Evolutionary conservation across 2,888 invertebrate species (phyloP), one percentile per base, ranked within the genome.

Genomic region (Panzeria rudis): DNA sequence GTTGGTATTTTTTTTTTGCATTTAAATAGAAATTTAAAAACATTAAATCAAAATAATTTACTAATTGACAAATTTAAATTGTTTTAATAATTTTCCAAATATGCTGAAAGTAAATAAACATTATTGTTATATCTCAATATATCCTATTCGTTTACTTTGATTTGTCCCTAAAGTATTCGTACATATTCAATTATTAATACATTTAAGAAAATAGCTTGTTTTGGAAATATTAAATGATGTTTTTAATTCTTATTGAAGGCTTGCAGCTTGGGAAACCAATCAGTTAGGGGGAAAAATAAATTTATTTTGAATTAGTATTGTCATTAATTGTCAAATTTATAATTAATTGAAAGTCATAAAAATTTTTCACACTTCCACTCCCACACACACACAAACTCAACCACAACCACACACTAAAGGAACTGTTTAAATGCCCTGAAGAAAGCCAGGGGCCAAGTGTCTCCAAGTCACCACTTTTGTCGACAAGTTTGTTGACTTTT

Each of bases 241-340:
- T 50, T 20, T 3, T 32, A 50, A 66, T 13, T 32, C 35, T 25
- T 35, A 15, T 54, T 13, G 15, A 56, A 71, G 56, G 6, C 25
- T n/a, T 6, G 7, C 23, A 29, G 54, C 25, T 25, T 23, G 15
- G 25, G 38, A n/a, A 17, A 71, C 50, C 50, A 35, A 9, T 9
- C 13, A 29, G 11, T 25, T 13, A 13, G 11, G n/a, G 1, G 15
- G 25, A 44, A 32, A 20, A 29, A 41, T 47, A 44, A 59, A 56
- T 56, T 25, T 29, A 4, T 8, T 59, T 59, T 8, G 13, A 59
- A 35, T 23, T 6, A 5, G 15, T 72, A 15, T 32, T 44, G 72
- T 47, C 59, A 61, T 59, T 61, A 59, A 47, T 47, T 72, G 47
- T 47, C 20, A 41, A 47, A 72, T 32, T 72, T 59, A 72, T 47